Base-by-base conservation (phyloP, 2,888 invertebrate species). In the Digitonthophagus gazella region DNA sequence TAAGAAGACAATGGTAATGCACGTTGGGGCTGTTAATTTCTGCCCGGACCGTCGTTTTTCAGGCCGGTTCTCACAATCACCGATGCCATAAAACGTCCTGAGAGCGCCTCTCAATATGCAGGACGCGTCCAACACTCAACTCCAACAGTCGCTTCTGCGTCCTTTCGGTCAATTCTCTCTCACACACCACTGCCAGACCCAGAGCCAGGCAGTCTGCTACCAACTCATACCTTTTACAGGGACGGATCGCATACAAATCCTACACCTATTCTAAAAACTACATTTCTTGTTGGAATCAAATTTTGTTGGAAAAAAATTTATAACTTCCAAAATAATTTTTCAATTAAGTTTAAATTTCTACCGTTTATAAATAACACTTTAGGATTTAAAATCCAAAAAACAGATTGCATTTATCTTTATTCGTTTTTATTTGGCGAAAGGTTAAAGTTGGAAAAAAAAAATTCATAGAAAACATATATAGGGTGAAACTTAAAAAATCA, bases 131-230 rank as follows among this genome's bases (percentile, higher is more conserved):
- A 76, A 75, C 76, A 78, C 66, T 55, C 75, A 78, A 78, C 80
- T 69, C 61, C 75, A 78, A 78, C 80, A 80, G 80, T 80, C 79
- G 79, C 80, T 78, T 80, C 79, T 44, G 79, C 80, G 78, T 80
- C 79, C 11, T 11, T 44, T 44, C 28, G 28, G 28, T 44, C 28
- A 44, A 44, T 15, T 58, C 58, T 58, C 58, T 58, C 58, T 16
- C 58, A 58, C 1, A 58, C 15, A 18, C 1, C 8, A 18, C 57
- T 6, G 14, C 14, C 11, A 18, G n/a, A n/a, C 6, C 19, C 74
- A 81, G 79, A 80, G 81, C 80, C 81, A 80, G 71, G 80, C 81
- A 81, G 81, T 81, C 81, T 81, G 78, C 77, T 75, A 72, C 75
- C 72, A 65, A 70, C 75, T 75, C 72, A 75, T 75, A 76, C 73